Base-by-base conservation (phyloP, 2,113 vertebrate genomes). In the Lates calcarifer region DNA sequence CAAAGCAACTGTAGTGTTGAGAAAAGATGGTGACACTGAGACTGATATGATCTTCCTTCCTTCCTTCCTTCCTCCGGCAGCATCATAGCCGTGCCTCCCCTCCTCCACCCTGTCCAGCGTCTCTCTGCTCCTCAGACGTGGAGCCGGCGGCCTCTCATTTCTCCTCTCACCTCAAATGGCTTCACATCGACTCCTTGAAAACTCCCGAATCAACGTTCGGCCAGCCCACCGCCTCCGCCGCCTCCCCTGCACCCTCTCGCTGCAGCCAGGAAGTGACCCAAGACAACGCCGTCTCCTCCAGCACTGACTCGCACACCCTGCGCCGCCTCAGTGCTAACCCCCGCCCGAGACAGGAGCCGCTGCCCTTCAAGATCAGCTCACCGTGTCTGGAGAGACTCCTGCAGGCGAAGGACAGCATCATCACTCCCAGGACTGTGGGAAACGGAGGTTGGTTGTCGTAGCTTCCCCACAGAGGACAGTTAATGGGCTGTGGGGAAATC, bases 241-340 rank as follows among this genome's bases (percentile, higher is more conserved):
- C 72, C 24, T 9, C 56, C 2, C 24, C 28, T 5, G 22, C 1
- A n/a, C 69, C 69, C 0, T 20, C 77, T 5, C 41, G 45, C 77
- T 24, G 65, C 72, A 22, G 35, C 9, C 74, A 33, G 26, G 75
- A 43, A 1, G 69, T 41, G 24, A 92, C 90, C 35, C 91, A 94
- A 81, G 93, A 92, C 90, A 80, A 65, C 58, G 58, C 67, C 1
- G 87, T 93, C 14, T 94, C 93, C 66, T 94, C 93, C 79, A 93
- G 84, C 86, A 90, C 84, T 3, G 91, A 92, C 83, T 8, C 39
- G 0, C 55, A 1, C 57, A 0, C 41, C 26, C 39, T 0, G 3
- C 31, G 4, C 8, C 29, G 14, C 77, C 13, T 17, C 13, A 6
- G 7, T 3, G 8, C 61, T 0, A 1, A 1, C 24, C 33, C n/a